Conservation (phyloP, 2,888 invertebrate genomes). For the Tillus elongatus region DNA sequence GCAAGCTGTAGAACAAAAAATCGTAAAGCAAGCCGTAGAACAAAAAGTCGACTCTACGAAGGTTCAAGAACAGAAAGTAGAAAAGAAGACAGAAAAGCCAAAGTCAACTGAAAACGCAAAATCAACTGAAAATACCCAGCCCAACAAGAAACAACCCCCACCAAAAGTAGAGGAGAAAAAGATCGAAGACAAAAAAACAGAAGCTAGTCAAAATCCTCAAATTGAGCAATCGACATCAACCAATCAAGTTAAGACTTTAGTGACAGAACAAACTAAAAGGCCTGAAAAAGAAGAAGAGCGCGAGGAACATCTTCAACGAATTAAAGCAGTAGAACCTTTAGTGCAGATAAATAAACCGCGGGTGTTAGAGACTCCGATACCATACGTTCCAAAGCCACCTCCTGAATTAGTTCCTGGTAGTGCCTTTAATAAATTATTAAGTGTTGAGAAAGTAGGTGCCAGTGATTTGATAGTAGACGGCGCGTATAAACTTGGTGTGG, state of each 20-base stretch:
- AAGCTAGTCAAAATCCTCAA: too few species aligned
- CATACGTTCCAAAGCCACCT: constrained; percentile 26
- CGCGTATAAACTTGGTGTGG: constrained; percentile 32
- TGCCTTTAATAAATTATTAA: constrained; percentile 29
- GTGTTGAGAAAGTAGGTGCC: constrained; percentile 26
- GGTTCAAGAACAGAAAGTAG: neutral
- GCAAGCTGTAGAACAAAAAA: constrained; percentile 10
- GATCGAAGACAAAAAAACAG: neutral
- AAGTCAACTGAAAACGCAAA: too few species aligned
- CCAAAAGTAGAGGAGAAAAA: constrained; percentile 5
- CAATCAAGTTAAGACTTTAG: too few species aligned
- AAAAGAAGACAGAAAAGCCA: too few species aligned
- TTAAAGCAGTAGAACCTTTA: constrained; percentile 30
- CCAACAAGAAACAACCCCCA: neutral
- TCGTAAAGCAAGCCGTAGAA: constrained; percentile 9
- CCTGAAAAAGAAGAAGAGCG: too few species aligned
- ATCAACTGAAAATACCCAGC: too few species aligned
- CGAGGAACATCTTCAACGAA: constrained; percentile 22
- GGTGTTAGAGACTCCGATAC: constrained; percentile 27
- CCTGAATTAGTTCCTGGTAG: constrained; percentile 29
- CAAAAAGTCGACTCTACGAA: neutral
- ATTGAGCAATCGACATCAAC: too few species aligned
- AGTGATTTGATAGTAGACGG: constrained; percentile 26
- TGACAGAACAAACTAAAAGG: too few species aligned
- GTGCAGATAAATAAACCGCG: constrained; percentile 27